Conservation (phyloP, 2,797 vertebrate species). For the Odontamblyopus rebecca region DNA sequence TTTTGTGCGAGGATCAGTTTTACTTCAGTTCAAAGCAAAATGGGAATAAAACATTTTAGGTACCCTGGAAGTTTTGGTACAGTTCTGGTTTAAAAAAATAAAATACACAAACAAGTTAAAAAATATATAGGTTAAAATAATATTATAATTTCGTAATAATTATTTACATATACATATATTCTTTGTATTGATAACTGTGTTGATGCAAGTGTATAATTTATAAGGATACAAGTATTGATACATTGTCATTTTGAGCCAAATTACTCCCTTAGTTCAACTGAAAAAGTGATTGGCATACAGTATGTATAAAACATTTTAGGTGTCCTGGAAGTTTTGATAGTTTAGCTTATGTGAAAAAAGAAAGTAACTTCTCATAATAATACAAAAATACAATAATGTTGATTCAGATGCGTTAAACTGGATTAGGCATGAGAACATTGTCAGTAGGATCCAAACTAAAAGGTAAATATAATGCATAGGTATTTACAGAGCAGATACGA, state of each 20-base stretch:
- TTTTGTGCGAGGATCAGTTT: background rate
- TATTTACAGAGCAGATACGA: background rate
- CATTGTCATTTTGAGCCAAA: background rate
- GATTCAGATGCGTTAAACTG: background rate
- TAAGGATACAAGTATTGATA: no score
- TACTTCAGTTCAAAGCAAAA: background rate
- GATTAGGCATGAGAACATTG: slow-evolving; percentile 38
- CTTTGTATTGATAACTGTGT: no score
- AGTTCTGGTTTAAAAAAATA: background rate
- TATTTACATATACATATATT: no score
- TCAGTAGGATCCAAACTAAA: no score
- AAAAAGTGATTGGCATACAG: no score
- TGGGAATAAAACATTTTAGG: background rate
- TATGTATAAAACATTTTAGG: no score
- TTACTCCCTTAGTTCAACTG: background rate
- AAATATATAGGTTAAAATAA: background rate
- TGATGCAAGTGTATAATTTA: no score
- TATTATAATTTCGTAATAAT: background rate
- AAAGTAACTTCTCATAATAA: no score
- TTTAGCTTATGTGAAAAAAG: no score
- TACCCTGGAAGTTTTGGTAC: background rate
- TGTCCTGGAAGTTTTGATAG: no score
- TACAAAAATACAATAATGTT: background rate
- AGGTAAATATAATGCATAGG: slow-evolving; percentile 10
- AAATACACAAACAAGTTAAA: background rate